Percentiles rank a stretch among this genome's conserved stretches.
Evolutionary conservation across 1,140 invertebrate genomes (phyloP).

Genomic region (Apis mellifera): Amel_HAv3.1 CM009936.2:93001-93500

Average conservation of each 20-base stretch:
- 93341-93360: conserved; percentile 17
- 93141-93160: too few species aligned
- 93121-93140: too few species aligned
- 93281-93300: background rate
- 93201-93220: background rate
- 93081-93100: too few species aligned
- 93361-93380: conserved; percentile 51
- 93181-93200: background rate
- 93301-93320: background rate
- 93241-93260: background rate
- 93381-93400: conserved; percentile 71
- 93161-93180: background rate
- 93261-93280: background rate
- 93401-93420: conserved; percentile 75
- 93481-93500: conserved; percentile 69
- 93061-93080: too few species aligned
- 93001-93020: too few species aligned
- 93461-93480: conserved; percentile 46
- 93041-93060: too few species aligned
- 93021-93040: too few species aligned
- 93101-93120: too few species aligned
- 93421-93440: conserved; percentile 47
- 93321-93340: conserved; percentile 21
- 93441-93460: conserved; percentile 41
- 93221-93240: background rate